These are phyloP conservation scores for Papilio dardanus DNA, from an alignment of 1,140 invertebrate species.

Conservation along the genomic window DNA sequence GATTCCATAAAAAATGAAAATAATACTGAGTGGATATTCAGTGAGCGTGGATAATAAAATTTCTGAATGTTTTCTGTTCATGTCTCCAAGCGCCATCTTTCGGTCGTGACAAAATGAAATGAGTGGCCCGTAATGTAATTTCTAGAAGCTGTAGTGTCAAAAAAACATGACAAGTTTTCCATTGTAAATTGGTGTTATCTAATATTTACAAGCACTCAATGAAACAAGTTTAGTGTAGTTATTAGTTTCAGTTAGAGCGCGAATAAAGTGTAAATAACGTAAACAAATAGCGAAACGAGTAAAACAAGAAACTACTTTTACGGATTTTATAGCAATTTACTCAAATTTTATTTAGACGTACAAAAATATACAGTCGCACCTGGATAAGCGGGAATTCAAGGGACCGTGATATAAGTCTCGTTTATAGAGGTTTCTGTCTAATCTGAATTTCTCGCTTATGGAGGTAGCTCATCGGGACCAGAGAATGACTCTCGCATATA, in stretches of 20 bases:
- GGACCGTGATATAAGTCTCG: no score
- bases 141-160: no score
- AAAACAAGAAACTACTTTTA: neutral
- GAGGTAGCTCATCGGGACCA: no score
- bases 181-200: neutral
- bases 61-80: slow-evolving; percentile 1
- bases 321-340: neutral
- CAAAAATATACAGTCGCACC: no score
- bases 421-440: no score
- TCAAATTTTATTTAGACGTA: no score
- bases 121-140: neutral
- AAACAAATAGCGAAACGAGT: neutral
- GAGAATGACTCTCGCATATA: no score
- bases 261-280: neutral
- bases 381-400: no score
- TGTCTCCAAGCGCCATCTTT: neutral
- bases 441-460: no score
- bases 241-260: neutral
- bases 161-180: no score
- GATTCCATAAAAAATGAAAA: slow-evolving; percentile 12
- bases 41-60: slow-evolving; percentile 25
- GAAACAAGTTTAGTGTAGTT: neutral
- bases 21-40: slow-evolving; percentile 26
- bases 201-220: neutral
- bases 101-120: neutral